Evolutionary conservation across 2,888 invertebrate species (phyloP), one percentile per base, ranked within the genome.

Genomic region (Aspidiotus rigidus): DNA sequence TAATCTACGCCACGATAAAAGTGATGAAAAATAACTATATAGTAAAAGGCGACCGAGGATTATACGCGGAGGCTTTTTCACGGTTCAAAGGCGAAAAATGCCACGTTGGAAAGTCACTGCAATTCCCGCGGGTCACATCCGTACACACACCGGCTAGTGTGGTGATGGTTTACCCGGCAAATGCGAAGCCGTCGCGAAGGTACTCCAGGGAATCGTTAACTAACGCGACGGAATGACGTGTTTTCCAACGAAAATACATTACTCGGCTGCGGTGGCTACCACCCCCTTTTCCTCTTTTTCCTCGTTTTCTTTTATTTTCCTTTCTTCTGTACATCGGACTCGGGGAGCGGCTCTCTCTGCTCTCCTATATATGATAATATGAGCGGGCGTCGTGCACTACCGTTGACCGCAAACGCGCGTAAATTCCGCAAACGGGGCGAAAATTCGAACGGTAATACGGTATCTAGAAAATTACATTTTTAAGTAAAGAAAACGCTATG

Each of bases 21-120:
- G 56, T 55, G 56, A 55, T 16, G 17, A 55, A 55, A 53, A 53
- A 53, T 13, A 13, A 55, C 15, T 9, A 15, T 16, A 55, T 17
- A 55, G 17, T 17, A 59, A 59, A 59, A 59, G 39, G 13, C 16
- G 28, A 59, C 17, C 28, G 10, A 7, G 13, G 59, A 59, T 59
- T 28, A 59, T 49, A 16, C 39, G 39, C 56, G 10, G 28, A 59
- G 39, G 59, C 59, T 59, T 59, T 59, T 59, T 59, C 59, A 59
- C 59, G 59, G 59, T 59, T 59, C 59, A 67, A 67, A 67, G 53
- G 67, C 67, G 67, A 67, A 67, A 67, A 67, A 60, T 67, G 67
- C 59, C 67, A 59, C 60, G 59, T 60, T 53, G 67, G 60, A 67
- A 28, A 67, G 59, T 67, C 67, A 49, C 53, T 59, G 17, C 9